Base-by-base conservation (phyloP, 2,888 invertebrate genomes). In the Spialia ferax region DNA sequence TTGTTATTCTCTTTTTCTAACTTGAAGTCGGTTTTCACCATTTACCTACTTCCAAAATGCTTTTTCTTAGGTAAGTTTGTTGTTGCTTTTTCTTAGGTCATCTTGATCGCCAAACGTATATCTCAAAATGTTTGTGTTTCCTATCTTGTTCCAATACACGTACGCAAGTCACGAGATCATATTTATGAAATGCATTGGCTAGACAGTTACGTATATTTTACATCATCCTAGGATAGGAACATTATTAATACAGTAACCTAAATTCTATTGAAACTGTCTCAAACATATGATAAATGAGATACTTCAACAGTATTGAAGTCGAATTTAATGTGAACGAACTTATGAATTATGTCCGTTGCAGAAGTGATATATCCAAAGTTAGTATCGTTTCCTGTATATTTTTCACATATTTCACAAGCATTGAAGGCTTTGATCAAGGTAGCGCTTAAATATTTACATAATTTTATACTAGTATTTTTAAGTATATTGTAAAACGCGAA, bases 251-350 rank as follows among this genome's bases (percentile, higher is more conserved):
- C 38, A 15, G 20, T 55, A 63, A 55, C 55, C 55, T 55, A 63
- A 29, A 45, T 63, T 20, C 55, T 29, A 18, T 63, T 29, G 18
- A 55, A 63, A 54, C 54, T 63, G 54, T 45, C 45, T 18, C 3
- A 15, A 45, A 55, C 55, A 63, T 42, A 63, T 63, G 63, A 63
- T n/a, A 55, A 45, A 63, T 55, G 55, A 7, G 56, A 63, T 45
- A 45, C 45, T 63, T 56, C 45, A 48, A 32, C 10, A 55, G 23
- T 35, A 63, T 63, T 32, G 29, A 18, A 18, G 45, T 63, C 32
- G 56, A 45, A 55, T 63, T 63, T 29, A 29, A 63, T 63, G 55
- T 45, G 45, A 38, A 56, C n/a, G 45, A 55, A 45, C 38, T 42
- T 23, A 20, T 63, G 63, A 63, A 18, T 56, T 63, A 63, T 48